Evolutionary conservation across 92 coral and sea anemone species (phyloP).

Genomic region (Porites rus): DNA sequence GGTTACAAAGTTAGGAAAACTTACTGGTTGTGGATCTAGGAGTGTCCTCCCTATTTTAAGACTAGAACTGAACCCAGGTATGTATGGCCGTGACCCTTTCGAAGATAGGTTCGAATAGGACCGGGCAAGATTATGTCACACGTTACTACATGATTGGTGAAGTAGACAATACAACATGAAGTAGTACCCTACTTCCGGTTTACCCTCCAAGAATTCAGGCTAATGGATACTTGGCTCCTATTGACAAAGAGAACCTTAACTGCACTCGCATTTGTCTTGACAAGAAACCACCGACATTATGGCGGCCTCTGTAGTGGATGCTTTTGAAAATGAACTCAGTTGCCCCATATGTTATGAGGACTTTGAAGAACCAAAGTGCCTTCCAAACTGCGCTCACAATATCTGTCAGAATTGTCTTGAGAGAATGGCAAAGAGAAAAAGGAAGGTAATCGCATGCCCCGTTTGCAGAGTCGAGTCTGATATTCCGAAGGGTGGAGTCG

Average conservation of each 20-base stretch:
- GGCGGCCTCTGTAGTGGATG: slow-evolving; percentile 27
- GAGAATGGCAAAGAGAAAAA: slow-evolving; percentile 21
- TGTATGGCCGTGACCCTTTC: too few relatives aligned
- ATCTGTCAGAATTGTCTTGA: slow-evolving; percentile 53
- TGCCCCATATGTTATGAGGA: slow-evolving; percentile 68
- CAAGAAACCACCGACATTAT: background rate
- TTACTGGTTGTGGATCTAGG: too few relatives aligned
- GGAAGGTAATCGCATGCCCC: slow-evolving; percentile 30
- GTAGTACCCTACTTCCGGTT: too few relatives aligned
- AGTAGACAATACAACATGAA: too few relatives aligned
- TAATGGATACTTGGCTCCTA: too few relatives aligned
- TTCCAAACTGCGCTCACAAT: slow-evolving; percentile 70
- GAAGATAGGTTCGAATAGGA: fast-evolving
- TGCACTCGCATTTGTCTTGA: background rate
- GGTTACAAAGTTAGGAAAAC: too few relatives aligned
- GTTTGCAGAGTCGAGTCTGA: slow-evolving; percentile 42
- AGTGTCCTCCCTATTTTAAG: too few relatives aligned
- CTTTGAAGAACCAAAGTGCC: slow-evolving; percentile 66
- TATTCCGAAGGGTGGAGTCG: slow-evolving; percentile 47
- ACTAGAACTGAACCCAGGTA: too few relatives aligned
- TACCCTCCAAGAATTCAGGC: too few relatives aligned
- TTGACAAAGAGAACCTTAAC: too few relatives aligned
- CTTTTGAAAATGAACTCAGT: slow-evolving; percentile 52
- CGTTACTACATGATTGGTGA: too few relatives aligned
- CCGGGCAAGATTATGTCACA: too few relatives aligned